Evolutionary conservation across 2,113 vertebrate genomes (phyloP), one percentile per base, ranked within the genome.

Genomic region (Dinomys branickii): DNA sequence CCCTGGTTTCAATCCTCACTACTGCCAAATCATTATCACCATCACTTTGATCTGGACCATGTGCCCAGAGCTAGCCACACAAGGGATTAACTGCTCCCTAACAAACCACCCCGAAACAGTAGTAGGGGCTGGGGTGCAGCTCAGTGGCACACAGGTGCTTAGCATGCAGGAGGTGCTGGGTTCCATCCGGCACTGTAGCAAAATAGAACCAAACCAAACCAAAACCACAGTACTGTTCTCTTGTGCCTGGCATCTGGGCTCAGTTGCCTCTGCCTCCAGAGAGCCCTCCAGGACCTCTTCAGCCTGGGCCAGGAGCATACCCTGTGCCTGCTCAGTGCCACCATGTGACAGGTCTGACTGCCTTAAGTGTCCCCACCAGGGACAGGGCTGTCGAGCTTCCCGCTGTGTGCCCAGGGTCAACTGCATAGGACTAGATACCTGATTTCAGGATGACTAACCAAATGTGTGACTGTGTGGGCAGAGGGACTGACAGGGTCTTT

Each of bases 51-150:
- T 61, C 22, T 1, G 2, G 33, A 65, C n/a, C 33, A 7, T 2
- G 17, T 2, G 22, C 17, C 4, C 24, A 2, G 38, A 50, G 54
- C 56, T 14, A 19, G 14, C 7, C 1, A 0, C 0, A 0, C 0
- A 9, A 54, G 52, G 30, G 13, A 20, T 1, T 4, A 50, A 41
- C 24, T 54, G 17, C 33, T 24, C 4, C 30, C 30, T 52, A 52
- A 52, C 28, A 17, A 13, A 41, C 8, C 35, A 5, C 41, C 54
- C 80, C 12, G 13, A 17, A 71, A 56, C n/a, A 28, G 12, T 17
- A 16, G 26, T 16, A 44, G 26, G 41, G 73, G 73, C 11, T 77
- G 73, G 24, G 38, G 24, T 77, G 26, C 41, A 77, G 73, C 41
- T 47, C 41, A 28, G 73, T 28, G 73, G 38, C 5, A 77, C 12